Evolutionary conservation across 2,113 vertebrate genomes (phyloP).

Genomic region (Phylloscopus trochiloides): DNA sequence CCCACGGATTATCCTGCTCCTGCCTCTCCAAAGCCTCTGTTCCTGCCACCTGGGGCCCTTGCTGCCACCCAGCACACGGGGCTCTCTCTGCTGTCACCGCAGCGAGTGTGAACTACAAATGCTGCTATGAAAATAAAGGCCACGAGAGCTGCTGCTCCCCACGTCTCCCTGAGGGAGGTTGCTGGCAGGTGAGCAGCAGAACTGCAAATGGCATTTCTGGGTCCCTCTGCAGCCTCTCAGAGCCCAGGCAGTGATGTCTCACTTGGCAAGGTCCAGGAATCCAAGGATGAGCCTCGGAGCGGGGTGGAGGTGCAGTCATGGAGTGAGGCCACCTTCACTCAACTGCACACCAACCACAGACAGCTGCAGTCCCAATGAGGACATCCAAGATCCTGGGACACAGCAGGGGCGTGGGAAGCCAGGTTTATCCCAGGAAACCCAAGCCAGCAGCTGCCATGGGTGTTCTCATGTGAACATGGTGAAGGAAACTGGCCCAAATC

Average conservation of each 20-base stretch:
- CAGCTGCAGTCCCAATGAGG: background rate
- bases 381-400: background rate
- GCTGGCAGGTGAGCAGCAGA: background rate
- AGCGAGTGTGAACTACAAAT: fast-evolving
- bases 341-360: background rate
- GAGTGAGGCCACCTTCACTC: fast-evolving
- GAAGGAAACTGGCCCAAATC: background rate
- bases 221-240: background rate
- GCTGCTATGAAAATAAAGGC: background rate
- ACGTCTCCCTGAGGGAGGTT: background rate
- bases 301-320: fast-evolving
- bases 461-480: background rate
- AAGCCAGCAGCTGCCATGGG: background rate
- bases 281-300: background rate
- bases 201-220: background rate
- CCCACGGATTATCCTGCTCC: background rate
- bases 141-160: background rate
- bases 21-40: background rate
- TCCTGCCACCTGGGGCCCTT: background rate
- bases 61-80: background rate
- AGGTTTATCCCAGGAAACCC: background rate
- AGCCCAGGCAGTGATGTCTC: background rate
- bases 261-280: background rate
- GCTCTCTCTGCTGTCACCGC: background rate
- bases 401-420: background rate